Conservation (phyloP, 2,113 vertebrate genomes). For the Sialia sialis region DNA sequence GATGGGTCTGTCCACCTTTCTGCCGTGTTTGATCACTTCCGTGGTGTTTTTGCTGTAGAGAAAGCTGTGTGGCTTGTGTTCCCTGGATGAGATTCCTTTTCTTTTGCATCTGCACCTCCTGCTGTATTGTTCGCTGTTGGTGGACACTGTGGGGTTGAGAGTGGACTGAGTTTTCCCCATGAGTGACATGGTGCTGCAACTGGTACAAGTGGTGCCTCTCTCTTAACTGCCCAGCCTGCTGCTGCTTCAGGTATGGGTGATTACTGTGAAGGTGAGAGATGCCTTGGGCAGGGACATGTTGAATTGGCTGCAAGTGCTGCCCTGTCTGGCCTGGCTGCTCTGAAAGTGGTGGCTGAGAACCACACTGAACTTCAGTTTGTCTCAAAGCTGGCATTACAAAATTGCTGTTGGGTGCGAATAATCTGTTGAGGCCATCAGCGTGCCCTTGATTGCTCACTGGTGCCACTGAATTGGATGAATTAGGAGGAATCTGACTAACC, state of each 20-base stretch:
- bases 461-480: slow-evolving; percentile 75
- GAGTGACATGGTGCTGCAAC: slow-evolving; percentile 86
- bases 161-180: slow-evolving; percentile 78
- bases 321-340: slow-evolving; percentile 82
- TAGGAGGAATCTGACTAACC: slow-evolving; percentile 79
- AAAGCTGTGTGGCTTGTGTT: slow-evolving; percentile 79
- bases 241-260: slow-evolving; percentile 88
- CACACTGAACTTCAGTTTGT: slow-evolving; percentile 83
- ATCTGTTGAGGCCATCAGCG: slow-evolving; percentile 73
- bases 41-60: slow-evolving; percentile 88
- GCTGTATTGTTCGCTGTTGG: slow-evolving; percentile 86
- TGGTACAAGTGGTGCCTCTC: slow-evolving; percentile 91
- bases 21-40: slow-evolving; percentile 75
- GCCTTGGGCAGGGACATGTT: slow-evolving; percentile 77
- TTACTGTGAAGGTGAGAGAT: slow-evolving; percentile 82
- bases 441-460: slow-evolving; percentile 75
- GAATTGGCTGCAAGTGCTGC: slow-evolving; percentile 83
- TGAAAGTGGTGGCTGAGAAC: slow-evolving; percentile 75
- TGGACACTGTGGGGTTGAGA: slow-evolving; percentile 81
- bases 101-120: slow-evolving; percentile 92
- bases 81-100: slow-evolving; percentile 86
- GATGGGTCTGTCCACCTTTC: slow-evolving; percentile 73
- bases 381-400: slow-evolving; percentile 80
- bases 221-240: slow-evolving; percentile 78
- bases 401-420: slow-evolving; percentile 83